phyloP scores from a whole-genome alignment of 2,113 vertebrate genomes.

The Nansenia antarctica region DNA sequence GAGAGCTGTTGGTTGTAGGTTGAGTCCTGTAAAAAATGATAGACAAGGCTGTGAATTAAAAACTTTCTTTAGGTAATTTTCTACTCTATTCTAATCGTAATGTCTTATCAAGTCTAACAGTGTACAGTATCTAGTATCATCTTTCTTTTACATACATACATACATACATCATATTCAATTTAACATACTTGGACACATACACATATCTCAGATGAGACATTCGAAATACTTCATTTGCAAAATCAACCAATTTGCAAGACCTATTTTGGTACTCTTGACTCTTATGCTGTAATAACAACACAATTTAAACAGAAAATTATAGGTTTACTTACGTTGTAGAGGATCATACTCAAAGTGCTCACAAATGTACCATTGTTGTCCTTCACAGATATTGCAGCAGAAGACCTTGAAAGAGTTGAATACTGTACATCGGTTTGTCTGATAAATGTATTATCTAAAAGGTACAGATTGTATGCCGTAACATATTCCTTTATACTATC shows the following conservation, averaged over 20 bases:
- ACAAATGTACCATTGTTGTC: constrained; percentile 97
- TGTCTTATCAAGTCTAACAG: not conserved
- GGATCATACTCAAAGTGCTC: constrained; percentile 93
- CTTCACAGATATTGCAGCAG: constrained; percentile 91
- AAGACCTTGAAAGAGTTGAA: constrained; percentile 78
- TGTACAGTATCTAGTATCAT: too few species aligned
- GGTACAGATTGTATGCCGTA: constrained; percentile 1
- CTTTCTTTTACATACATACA: too few species aligned
- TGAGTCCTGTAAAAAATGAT: constrained; percentile 82
- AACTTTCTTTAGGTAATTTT: not conserved
- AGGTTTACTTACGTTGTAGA: constrained; percentile 97
- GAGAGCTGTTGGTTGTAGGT: constrained; percentile 88
- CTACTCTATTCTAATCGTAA: not conserved
- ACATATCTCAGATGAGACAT: too few species aligned
- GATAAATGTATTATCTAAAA: too few species aligned
- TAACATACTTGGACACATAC: too few species aligned
- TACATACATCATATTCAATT: too few species aligned
- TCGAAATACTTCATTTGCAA: too few species aligned
- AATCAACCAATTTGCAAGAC: too few species aligned
- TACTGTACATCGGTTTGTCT: too few species aligned
- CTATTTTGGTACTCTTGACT: too few species aligned
- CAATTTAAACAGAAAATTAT: too few species aligned
- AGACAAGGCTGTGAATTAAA: not conserved
- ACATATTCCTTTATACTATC: not conserved
- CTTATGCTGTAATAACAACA: too few species aligned